A percentile compares a stretch with the other conserved stretches of the same genome.
phyloP scores from a whole-genome alignment of 2,797 vertebrate species.

The Buceros bicornis region DNA sequence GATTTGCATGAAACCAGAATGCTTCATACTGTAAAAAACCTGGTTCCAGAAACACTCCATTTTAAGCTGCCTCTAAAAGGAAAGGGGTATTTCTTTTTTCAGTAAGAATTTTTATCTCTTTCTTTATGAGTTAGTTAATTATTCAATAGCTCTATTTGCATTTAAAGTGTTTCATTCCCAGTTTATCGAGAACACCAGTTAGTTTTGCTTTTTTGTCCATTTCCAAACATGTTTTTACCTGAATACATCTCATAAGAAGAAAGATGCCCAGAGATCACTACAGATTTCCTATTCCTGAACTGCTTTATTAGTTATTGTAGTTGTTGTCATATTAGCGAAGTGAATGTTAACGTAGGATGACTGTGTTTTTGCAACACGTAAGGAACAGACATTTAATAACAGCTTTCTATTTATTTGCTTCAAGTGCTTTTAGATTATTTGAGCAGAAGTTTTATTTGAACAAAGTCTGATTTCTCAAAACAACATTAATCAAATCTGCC shows the following conservation, averaged over 20 bases:
- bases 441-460: not conserved
- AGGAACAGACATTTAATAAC: not conserved
- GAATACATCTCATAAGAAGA: not conserved
- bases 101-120: not conserved
- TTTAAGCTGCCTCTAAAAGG: not conserved
- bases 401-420: not conserved
- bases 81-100: not conserved
- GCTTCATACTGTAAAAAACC: not conserved
- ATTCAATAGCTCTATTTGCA: not conserved
- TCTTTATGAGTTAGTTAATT: not conserved
- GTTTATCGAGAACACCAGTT: not conserved
- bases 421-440: not conserved
- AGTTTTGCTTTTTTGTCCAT: not conserved
- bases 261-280: not conserved
- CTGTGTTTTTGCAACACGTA: not conserved
- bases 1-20: not conserved
- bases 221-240: not conserved
- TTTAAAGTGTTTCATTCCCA: not conserved
- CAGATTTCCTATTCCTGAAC: not conserved
- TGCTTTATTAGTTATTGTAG: not conserved
- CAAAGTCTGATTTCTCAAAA: not conserved
- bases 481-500: not conserved
- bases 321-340: not conserved
- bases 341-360: not conserved
- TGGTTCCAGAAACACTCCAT: not conserved